These are phyloP conservation scores for Celastrina argiolus DNA, from an alignment of 2,888 invertebrate species.

Conservation along the genomic window DNA sequence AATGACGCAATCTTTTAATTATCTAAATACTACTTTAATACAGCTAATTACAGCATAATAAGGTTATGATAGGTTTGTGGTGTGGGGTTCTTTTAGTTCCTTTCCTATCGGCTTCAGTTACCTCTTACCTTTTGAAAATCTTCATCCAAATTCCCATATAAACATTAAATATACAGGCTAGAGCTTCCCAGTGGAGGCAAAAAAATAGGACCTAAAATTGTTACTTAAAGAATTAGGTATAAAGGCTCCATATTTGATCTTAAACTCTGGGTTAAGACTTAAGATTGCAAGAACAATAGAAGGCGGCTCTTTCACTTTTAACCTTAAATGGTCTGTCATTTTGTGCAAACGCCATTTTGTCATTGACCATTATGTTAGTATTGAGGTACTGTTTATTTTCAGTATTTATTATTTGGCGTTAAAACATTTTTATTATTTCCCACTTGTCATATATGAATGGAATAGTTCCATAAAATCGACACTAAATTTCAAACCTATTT, in stretches of 20 bases:
- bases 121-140: too few relatives aligned
- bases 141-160: too few relatives aligned
- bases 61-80: too few relatives aligned
- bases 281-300: conserved; percentile 46
- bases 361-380: conserved; percentile 31
- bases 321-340: conserved; percentile 45
- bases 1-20: too few relatives aligned
- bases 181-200: too few relatives aligned
- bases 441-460: background rate
- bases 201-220: background rate
- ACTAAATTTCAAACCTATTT: too few relatives aligned
- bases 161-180: too few relatives aligned
- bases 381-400: conserved; percentile 13
- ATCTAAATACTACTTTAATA: too few relatives aligned
- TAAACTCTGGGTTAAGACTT: background rate
- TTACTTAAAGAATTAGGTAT: background rate
- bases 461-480: too few relatives aligned
- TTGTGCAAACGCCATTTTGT: conserved; percentile 38
- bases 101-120: too few relatives aligned
- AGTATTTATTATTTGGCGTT: conserved; percentile 4
- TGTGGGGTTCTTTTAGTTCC: too few relatives aligned
- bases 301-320: conserved; percentile 70
- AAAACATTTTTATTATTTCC: background rate
- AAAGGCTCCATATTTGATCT: background rate
- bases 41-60: too few relatives aligned